These are phyloP conservation scores for Beris chalybata DNA, from an alignment of 2,888 invertebrate species.

Conservation along the genomic window DNA sequence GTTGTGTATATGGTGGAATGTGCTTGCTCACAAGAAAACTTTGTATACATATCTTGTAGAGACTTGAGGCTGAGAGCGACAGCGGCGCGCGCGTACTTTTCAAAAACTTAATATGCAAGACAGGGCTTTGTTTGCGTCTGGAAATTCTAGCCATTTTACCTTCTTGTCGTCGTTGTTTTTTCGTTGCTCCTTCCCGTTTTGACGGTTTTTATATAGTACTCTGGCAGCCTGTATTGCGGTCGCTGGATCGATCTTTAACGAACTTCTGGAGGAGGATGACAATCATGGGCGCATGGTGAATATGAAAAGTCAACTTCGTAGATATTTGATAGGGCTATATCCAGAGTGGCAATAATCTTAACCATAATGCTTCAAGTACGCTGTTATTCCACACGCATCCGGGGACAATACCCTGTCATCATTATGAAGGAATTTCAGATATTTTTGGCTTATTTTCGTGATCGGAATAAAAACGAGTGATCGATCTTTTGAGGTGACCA, in stretches of 20 bases:
- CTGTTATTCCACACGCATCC: conserved; percentile 11
- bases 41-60: background rate
- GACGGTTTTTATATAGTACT: background rate
- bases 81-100: conserved; percentile 9
- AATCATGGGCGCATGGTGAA: too few species aligned
- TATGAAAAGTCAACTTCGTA: too few species aligned
- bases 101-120: conserved; percentile 33
- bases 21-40: background rate
- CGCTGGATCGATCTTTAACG: too few species aligned
- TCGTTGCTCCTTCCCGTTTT: conserved; percentile 17
- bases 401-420: conserved; percentile 26
- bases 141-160: conserved; percentile 37
- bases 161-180: conserved; percentile 24
- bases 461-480: conserved; percentile 6
- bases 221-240: too few species aligned
- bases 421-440: conserved; percentile 22
- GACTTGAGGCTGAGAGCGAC: background rate
- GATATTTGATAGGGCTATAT: too few species aligned
- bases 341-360: too few species aligned
- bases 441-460: conserved; percentile 30
- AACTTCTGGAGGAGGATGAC: too few species aligned
- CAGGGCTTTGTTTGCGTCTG: conserved; percentile 33
- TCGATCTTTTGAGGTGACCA: conserved; percentile 6
- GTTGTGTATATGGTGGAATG: conserved; percentile 16
- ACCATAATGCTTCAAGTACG: too few species aligned